A percentile compares a stretch with the other conserved stretches of the same genome.
Conservation (phyloP, 2,888 invertebrate species). For the Mythimna albipuncta region DNA sequence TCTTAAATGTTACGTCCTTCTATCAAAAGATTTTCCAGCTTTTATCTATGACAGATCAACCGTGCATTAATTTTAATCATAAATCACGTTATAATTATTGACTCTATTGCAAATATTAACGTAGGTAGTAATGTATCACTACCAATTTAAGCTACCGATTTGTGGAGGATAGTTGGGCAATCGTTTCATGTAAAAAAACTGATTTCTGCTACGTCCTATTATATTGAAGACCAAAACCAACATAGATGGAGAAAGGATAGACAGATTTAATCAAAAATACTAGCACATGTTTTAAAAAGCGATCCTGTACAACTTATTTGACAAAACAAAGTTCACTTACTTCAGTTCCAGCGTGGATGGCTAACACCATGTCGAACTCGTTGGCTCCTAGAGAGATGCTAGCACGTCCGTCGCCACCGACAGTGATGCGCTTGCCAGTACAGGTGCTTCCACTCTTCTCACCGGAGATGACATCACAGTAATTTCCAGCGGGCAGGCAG, state of each 20-base stretch:
- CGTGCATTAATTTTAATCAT: no score
- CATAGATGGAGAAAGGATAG: no score
- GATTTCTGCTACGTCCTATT: no score
- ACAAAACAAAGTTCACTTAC: conserved; percentile 68
- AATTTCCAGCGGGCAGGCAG: conserved; percentile 93
- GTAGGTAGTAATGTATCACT: no score
- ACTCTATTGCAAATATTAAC: neutral
- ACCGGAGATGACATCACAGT: conserved; percentile 97
- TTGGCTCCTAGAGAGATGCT: conserved; percentile 87
- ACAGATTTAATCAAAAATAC: neutral
- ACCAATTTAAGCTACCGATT: no score
- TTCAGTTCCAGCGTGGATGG: conserved; percentile 91
- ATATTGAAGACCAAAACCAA: no score
- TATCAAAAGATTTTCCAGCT: no score
- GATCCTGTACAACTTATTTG: neutral
- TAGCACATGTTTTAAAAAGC: no score
- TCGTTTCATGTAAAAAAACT: no score
- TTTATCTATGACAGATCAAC: no score
- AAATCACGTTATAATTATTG: neutral
- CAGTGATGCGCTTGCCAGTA: conserved; percentile 92
- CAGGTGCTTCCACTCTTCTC: conserved; percentile 89
- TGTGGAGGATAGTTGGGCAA: no score
- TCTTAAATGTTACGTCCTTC: no score
- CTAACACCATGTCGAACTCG: conserved; percentile 93
- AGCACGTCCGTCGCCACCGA: conserved; percentile 91